Base-by-base conservation (phyloP, 2,888 invertebrate genomes). In the Drosophila phalerata region DNA sequence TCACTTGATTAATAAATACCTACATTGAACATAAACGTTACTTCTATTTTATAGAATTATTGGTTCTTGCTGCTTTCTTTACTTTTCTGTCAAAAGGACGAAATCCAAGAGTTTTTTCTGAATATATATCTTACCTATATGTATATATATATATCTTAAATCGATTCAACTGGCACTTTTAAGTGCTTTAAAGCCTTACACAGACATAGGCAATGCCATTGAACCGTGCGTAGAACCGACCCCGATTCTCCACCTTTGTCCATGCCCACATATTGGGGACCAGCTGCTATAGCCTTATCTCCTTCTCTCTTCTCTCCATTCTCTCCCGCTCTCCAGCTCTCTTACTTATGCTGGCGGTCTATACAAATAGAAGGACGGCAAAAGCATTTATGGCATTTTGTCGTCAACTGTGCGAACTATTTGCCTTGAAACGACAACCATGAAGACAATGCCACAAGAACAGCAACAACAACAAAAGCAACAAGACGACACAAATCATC, bases 321-420 rank as follows among this genome's bases (percentile, higher is more conserved):
- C 6, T 19, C 22, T 17, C 38, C 3, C 45, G 17, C 45, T 5
- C 22, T 17, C 38, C 3, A 40, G 17, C 45, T 5, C 34, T 6
- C 10, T 10, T n/a, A 28, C 48, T 49, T 13, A 19, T 19, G n/a
- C 37, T 10, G 28, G 42, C 15, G 42, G 55, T 43, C 60, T 61
- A 48, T 48, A 62, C 78, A 81, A 79, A 81, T 78, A 81, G 43
- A 77, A 67, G 55, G 62, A 75, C 45, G 62, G 73, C 74, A 77
- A 72, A 78, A 81, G 78, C 79, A 81, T 79, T 79, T 79, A 81
- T 77, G 78, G 73, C 81, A 81, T 79, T 81, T 78, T 78, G 81
- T 79, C 81, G 69, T 77, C 80, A 67, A 77, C 73, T 81, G 78
- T 69, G 81, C 78, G 70, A 79, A 78, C 65, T 78, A 81, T 78